phyloP scores from a whole-genome alignment of 2,888 invertebrate genomes.

The Hypolimnas misippus region DNA sequence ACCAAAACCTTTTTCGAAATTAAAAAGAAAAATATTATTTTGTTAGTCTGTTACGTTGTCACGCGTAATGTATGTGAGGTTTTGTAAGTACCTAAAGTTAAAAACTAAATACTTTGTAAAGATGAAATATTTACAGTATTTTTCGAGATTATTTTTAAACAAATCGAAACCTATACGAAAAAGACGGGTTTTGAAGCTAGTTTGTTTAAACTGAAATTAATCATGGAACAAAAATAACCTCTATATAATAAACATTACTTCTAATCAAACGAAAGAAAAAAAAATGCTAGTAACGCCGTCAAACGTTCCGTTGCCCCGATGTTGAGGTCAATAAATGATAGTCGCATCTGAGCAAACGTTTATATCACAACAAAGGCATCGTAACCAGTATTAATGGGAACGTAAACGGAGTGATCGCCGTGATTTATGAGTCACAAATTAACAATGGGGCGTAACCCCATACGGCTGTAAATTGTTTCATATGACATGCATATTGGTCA shows the following conservation, averaged over 20 bases:
- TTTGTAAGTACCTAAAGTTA: too few species aligned
- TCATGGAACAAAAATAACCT: neutral
- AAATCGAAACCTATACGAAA: too few species aligned
- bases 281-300: neutral
- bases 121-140: too few species aligned
- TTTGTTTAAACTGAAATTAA: too few species aligned
- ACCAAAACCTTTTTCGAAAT: too few species aligned
- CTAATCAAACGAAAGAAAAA: neutral
- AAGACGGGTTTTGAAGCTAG: neutral
- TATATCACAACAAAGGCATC: conserved; percentile 40
- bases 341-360: conserved; percentile 11
- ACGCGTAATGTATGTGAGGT: too few species aligned
- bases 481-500: conserved; percentile 32
- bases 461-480: conserved; percentile 70
- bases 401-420: conserved; percentile 49
- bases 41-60: too few species aligned
- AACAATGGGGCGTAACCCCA: conserved; percentile 61
- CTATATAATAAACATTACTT: neutral
- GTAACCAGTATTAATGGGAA: conserved; percentile 50
- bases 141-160: too few species aligned
- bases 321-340: conserved; percentile 12
- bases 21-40: too few species aligned
- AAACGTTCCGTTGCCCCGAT: conserved; percentile 1
- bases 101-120: too few species aligned
- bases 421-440: conserved; percentile 56